Percentiles rank a stretch among this genome's conserved stretches.
Evolutionary conservation across 2,888 invertebrate species (phyloP).

Genomic region (Drosophila lacicola): DNA sequence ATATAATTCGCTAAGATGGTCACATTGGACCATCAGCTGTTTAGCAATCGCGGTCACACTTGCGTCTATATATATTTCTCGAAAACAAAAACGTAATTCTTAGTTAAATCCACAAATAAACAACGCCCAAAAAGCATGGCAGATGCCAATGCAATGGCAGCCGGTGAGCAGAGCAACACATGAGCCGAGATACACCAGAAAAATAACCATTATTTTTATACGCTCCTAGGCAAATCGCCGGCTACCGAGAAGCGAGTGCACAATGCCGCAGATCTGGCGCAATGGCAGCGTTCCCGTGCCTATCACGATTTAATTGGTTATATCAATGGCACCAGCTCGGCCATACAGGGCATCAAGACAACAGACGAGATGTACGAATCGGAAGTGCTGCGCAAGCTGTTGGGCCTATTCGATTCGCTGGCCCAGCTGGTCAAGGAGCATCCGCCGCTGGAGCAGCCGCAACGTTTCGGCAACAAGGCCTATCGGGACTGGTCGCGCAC

Average conservation of each 20-base stretch:
- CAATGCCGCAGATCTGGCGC: slow-evolving; percentile 87
- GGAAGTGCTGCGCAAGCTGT: slow-evolving; percentile 87
- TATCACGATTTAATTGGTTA: slow-evolving; percentile 95
- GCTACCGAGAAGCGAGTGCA: slow-evolving; percentile 60
- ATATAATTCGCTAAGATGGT: background rate
- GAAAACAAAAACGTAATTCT: slow-evolving; percentile 36
- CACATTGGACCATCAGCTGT: slow-evolving; percentile 34
- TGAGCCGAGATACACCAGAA: background rate
- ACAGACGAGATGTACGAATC: slow-evolving; percentile 88
- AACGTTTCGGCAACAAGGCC: slow-evolving; percentile 98
- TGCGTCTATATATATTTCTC: slow-evolving; percentile 3
- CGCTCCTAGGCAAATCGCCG: slow-evolving; percentile 50
- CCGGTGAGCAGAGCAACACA: slow-evolving; percentile 33
- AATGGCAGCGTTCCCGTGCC: slow-evolving; percentile 94
- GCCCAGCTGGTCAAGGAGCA: slow-evolving; percentile 91
- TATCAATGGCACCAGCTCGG: slow-evolving; percentile 93
- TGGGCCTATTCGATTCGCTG: slow-evolving; percentile 89
- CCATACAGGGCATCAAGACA: slow-evolving; percentile 92
- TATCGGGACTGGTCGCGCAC: slow-evolving; percentile 93
- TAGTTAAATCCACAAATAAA: slow-evolving; percentile 12
- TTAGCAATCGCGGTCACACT: slow-evolving; percentile 26
- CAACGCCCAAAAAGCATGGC: slow-evolving; percentile 47
- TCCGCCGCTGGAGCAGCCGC: slow-evolving; percentile 93
- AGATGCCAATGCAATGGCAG: slow-evolving; percentile 46
- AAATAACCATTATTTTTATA: background rate